A percentile compares a stretch with the other conserved stretches of the same genome.
These are phyloP conservation scores for Reticulitermes lucifugus DNA, from an alignment of 2,888 invertebrate genomes.

Conservation along the genomic window DNA sequence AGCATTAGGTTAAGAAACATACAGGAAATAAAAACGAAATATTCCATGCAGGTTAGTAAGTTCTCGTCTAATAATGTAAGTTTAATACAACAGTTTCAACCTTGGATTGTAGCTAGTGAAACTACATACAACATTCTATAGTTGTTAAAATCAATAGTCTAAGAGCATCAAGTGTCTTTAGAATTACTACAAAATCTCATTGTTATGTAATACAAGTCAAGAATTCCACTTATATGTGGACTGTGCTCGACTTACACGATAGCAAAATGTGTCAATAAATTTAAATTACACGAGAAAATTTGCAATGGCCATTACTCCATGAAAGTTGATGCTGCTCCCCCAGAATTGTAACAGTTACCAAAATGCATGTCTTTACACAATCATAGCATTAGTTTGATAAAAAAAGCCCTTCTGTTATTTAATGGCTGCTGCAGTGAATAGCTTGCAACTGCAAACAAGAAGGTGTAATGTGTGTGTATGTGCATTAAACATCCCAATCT, in stretches of 20 bases:
- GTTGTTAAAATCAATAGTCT: conserved; percentile 23
- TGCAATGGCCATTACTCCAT: conserved; percentile 38
- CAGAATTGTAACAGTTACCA: background rate
- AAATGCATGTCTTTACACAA: conserved; percentile 1
- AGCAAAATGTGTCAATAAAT: background rate
- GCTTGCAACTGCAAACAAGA: conserved; percentile 16
- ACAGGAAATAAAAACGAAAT: background rate
- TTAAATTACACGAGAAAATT: background rate
- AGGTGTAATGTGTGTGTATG: background rate
- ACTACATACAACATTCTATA: conserved; percentile 16
- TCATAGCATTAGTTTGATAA: conserved; percentile 29
- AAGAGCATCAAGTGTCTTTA: background rate
- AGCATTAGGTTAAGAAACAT: conserved; percentile 3
- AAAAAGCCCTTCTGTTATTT: conserved; percentile 13
- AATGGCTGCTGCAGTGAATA: conserved; percentile 25
- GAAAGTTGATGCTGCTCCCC: background rate
- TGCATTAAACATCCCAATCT: conserved; percentile 14
- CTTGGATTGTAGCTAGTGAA: conserved; percentile 39
- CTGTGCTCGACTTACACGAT: background rate
- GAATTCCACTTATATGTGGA: background rate
- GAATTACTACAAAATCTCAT: background rate
- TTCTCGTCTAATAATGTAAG: background rate
- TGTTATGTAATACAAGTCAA: background rate
- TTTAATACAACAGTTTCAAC: background rate
- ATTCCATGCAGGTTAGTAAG: conserved; percentile 17